These are phyloP conservation scores for Asarcornis scutulata DNA, from an alignment of 2,113 vertebrate genomes.

Conservation along the genomic window DNA sequence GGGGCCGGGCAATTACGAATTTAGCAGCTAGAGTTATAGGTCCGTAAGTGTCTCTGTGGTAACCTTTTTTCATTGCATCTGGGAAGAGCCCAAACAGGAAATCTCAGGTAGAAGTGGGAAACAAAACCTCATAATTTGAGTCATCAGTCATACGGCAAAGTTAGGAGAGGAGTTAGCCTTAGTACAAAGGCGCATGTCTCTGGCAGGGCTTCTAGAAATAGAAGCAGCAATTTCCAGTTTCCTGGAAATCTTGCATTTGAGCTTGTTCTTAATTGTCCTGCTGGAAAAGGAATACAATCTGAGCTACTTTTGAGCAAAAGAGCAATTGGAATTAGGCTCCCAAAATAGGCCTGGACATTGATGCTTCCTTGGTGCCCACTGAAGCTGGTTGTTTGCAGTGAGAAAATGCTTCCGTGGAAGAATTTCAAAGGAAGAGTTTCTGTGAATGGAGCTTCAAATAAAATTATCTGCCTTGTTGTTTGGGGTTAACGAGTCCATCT, in stretches of 20 bases:
- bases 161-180: background rate
- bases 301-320: constrained; percentile 42
- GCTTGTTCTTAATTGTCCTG: background rate
- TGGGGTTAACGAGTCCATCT: constrained; percentile 11
- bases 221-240: constrained; percentile 39
- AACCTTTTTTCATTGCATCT: constrained; percentile 43
- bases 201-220: constrained; percentile 35
- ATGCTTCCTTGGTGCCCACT: background rate
- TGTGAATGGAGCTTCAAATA: constrained; percentile 13
- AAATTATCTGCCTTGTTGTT: constrained; percentile 51
- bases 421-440: constrained; percentile 45
- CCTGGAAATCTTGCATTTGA: constrained; percentile 41
- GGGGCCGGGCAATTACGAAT: constrained; percentile 59
- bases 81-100: constrained; percentile 63
- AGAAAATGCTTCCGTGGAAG: constrained; percentile 29
- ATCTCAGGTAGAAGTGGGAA: constrained; percentile 68
- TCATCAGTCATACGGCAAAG: constrained; percentile 48
- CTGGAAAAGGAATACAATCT: constrained; percentile 26
- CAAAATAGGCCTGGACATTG: background rate
- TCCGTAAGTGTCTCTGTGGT: constrained; percentile 66
- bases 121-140: constrained; percentile 54
- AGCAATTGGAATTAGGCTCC: background rate
- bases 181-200: constrained; percentile 15
- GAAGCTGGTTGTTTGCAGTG: background rate
- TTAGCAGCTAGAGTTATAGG: constrained; percentile 47